Percentiles rank a stretch among this genome's conserved stretches.
Conservation (phyloP, 2,113 vertebrate genomes). For the Lepus europaeus region DNA sequence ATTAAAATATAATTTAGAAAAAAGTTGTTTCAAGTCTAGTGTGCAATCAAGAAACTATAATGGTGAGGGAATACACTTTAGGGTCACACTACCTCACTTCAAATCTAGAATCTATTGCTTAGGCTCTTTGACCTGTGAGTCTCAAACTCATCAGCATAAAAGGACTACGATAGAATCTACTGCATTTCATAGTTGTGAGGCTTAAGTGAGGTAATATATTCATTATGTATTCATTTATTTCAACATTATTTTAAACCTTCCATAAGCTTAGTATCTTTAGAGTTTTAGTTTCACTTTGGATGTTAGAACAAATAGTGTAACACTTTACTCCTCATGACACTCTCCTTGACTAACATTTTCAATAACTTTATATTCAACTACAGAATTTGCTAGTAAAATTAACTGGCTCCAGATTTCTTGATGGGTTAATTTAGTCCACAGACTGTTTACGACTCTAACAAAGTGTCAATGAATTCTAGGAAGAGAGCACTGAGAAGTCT, state of each 20-base stretch:
- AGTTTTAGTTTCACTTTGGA: not conserved
- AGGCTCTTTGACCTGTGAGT: not conserved
- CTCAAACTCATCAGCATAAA: not conserved
- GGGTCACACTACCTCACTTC: not conserved
- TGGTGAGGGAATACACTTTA: not conserved
- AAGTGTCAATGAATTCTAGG: slow-evolving; percentile 52
- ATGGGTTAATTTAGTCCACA: slow-evolving; percentile 81
- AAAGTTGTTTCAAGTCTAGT: not conserved
- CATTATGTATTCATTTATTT: not conserved
- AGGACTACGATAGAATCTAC: not conserved
- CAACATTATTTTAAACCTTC: not conserved
- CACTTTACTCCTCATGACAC: slow-evolving; percentile 66
- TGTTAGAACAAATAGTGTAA: slow-evolving; percentile 60
- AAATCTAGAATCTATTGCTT: not conserved
- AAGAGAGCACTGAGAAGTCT: slow-evolving; percentile 47
- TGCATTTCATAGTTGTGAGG: not conserved
- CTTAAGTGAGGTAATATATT: not conserved
- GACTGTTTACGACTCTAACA: slow-evolving; percentile 63
- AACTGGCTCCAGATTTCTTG: slow-evolving; percentile 81
- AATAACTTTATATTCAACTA: slow-evolving; percentile 81
- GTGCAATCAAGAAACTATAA: not conserved
- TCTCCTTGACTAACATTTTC: slow-evolving; percentile 81
- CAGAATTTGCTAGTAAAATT: slow-evolving; percentile 77
- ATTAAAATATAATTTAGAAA: not conserved
- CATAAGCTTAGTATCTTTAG: not conserved